phyloP scores from a whole-genome alignment of 2,797 vertebrate species.

The Bovichtus variegatus region DNA sequence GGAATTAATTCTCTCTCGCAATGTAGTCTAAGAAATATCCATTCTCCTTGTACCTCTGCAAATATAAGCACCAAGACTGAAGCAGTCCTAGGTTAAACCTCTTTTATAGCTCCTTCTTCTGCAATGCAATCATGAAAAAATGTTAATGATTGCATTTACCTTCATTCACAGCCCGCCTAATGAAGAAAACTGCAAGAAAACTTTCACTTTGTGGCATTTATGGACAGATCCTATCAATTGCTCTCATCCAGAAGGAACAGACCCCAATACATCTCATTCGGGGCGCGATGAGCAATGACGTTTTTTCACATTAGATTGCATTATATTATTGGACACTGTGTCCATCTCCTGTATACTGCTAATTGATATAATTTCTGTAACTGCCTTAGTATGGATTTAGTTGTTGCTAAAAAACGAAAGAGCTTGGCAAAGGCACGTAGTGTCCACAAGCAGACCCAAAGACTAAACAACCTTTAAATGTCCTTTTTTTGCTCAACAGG shows the following conservation, averaged over 20 bases:
- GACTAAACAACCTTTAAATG: not conserved
- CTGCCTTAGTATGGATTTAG: not conserved
- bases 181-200: not conserved
- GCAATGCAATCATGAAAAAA: not conserved
- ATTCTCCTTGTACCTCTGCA: not conserved
- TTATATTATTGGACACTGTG: not conserved
- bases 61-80: slow-evolving; percentile 6
- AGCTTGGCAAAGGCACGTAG: not conserved
- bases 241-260: not conserved
- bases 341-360: not conserved
- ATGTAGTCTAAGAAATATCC: slow-evolving; percentile 25
- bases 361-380: not conserved
- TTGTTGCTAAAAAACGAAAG: not conserved
- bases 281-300: not conserved
- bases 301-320: not conserved
- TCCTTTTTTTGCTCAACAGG: not conserved
- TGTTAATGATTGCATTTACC: not conserved
- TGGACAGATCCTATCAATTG: not conserved
- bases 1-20: slow-evolving; percentile 8
- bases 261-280: not conserved
- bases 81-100: not conserved
- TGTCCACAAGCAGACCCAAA: not conserved
- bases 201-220: not conserved
- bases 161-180: not conserved
- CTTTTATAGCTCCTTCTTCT: not conserved